Conservation (phyloP, 2,113 vertebrate genomes). For the Ptyas mucosa region DNA sequence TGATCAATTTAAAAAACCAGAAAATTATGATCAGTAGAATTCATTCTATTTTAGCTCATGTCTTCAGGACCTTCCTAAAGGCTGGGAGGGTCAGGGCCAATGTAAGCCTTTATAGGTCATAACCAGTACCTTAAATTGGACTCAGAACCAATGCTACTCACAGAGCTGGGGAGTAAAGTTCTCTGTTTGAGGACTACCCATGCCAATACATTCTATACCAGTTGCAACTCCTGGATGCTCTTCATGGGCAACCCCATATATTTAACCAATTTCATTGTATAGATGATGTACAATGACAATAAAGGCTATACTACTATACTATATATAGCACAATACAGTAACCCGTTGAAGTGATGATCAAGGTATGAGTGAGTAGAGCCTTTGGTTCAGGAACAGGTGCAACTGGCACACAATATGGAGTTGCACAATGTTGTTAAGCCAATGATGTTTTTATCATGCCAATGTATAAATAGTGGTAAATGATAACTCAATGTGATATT, state of each 20-base stretch:
- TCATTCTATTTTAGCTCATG: neutral
- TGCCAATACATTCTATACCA: neutral
- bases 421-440: neutral
- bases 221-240: neutral
- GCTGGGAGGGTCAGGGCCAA: neutral
- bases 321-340: neutral
- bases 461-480: neutral
- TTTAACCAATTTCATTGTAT: no score
- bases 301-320: no score
- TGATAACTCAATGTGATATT: neutral
- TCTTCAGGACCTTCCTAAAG: neutral
- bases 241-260: neutral
- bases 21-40: neutral
- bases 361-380: neutral
- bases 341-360: neutral
- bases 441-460: neutral
- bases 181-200: neutral
- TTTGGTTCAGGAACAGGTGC: neutral
- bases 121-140: neutral
- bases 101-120: neutral
- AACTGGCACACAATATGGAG: neutral
- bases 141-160: neutral
- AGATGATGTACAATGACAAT: no score
- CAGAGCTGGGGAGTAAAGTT: neutral
- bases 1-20: neutral